Conservation (phyloP, 2,113 vertebrate species). For the Gasterosteus aculeatus region DNA sequence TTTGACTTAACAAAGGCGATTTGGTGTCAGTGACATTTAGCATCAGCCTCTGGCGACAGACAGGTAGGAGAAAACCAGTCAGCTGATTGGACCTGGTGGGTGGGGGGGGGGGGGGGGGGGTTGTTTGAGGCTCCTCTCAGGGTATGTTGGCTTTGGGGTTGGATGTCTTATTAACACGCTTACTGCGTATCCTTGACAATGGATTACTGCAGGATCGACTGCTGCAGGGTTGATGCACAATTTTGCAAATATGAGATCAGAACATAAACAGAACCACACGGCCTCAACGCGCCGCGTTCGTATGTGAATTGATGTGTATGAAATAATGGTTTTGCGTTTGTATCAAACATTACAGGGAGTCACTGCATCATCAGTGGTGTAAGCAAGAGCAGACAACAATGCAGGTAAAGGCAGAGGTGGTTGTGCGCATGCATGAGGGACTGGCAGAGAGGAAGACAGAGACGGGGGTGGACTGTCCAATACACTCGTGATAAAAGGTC, state of each 20-base stretch:
- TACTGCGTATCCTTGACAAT: slow-evolving; percentile 16
- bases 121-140: slow-evolving; percentile 33
- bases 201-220: slow-evolving; percentile 1
- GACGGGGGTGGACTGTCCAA: slow-evolving; percentile 78
- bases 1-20: slow-evolving; percentile 78
- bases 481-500: slow-evolving; percentile 81
- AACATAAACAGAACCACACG: slow-evolving; percentile 1
- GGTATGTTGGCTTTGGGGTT: slow-evolving; percentile 13
- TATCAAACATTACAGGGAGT: slow-evolving; percentile 17
- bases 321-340: not conserved
- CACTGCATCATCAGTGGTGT: slow-evolving; percentile 7
- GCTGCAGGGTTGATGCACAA: not conserved
- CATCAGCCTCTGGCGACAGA: slow-evolving; percentile 91
- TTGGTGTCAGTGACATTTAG: slow-evolving; percentile 93
- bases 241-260: not conserved
- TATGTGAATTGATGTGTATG: slow-evolving; percentile 7
- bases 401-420: slow-evolving; percentile 47
- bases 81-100: slow-evolving; percentile 84
- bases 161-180: slow-evolving; percentile 32
- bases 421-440: slow-evolving; percentile 56
- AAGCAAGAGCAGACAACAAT: slow-evolving; percentile 42
- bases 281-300: not conserved
- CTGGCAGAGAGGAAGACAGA: slow-evolving; percentile 59
- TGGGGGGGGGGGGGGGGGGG: slow-evolving; percentile 31
- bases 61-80: slow-evolving; percentile 90